phyloP scores from a whole-genome alignment of 2,888 invertebrate species.

The Trilocha varians region DNA sequence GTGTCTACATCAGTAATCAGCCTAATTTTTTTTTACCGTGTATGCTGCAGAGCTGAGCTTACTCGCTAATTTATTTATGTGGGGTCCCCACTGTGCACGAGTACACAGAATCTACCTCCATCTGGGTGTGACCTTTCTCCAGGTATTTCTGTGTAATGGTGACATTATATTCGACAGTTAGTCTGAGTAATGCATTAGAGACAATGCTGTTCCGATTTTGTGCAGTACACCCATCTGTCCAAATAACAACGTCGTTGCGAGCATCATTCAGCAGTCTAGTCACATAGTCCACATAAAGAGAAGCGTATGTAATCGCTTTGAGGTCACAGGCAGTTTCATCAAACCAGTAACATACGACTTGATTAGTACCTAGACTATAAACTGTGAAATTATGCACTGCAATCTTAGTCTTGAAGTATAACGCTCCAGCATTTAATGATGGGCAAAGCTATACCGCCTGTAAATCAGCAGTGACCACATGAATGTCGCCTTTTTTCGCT shows the following conservation, averaged over 20 bases:
- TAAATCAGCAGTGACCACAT: slow-evolving; percentile 17
- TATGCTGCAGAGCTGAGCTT: no score
- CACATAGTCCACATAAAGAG: slow-evolving; percentile 19
- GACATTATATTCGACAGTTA: slow-evolving; percentile 15
- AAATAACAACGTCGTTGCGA: neutral
- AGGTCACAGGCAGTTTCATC: slow-evolving; percentile 19
- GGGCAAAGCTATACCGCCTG: slow-evolving; percentile 25
- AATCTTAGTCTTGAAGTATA: slow-evolving; percentile 26
- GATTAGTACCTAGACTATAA: slow-evolving; percentile 16
- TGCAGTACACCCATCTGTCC: slow-evolving; percentile 3
- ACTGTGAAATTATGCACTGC: slow-evolving; percentile 24
- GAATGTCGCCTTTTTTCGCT: slow-evolving; percentile 15
- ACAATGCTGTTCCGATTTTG: slow-evolving; percentile 21
- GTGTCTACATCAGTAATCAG: no score
- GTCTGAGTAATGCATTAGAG: slow-evolving; percentile 17
- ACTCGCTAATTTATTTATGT: no score
- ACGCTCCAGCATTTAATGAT: slow-evolving; percentile 18
- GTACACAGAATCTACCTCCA: slow-evolving; percentile 26
- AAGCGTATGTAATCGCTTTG: slow-evolving; percentile 20
- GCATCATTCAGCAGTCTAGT: neutral
- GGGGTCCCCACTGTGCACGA: no score
- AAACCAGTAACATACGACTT: slow-evolving; percentile 20
- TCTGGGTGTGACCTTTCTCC: slow-evolving; percentile 22
- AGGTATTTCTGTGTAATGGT: slow-evolving; percentile 20
- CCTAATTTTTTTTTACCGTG: no score